These are phyloP conservation scores for Acleris laterana DNA, from an alignment of 2,888 invertebrate genomes.

Conservation along the genomic window DNA sequence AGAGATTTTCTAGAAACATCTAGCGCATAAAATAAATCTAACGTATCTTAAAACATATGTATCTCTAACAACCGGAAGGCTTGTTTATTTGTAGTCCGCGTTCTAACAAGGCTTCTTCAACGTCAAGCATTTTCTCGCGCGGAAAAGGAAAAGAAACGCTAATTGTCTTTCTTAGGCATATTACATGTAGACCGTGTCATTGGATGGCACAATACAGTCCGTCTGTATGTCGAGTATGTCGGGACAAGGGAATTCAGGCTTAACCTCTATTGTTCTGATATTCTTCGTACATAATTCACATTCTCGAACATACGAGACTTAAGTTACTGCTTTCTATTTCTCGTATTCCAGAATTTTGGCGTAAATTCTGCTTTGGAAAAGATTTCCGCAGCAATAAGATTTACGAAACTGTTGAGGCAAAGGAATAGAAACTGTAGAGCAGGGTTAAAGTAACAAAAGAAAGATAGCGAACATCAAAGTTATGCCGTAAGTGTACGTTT, in stretches of 20 bases:
- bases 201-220: conserved; percentile 10
- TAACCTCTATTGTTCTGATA: conserved; percentile 12
- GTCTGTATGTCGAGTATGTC: conserved; percentile 1
- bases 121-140: conserved; percentile 13
- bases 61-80: neutral
- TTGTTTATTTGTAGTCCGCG: neutral
- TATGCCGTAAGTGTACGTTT: no score
- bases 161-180: conserved; percentile 18
- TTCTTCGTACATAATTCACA: conserved; percentile 11
- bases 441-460: neutral
- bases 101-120: conserved; percentile 3
- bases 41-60: no score
- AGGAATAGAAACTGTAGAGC: neutral
- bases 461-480: no score
- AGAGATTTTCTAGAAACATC: no score
- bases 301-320: neutral
- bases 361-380: neutral
- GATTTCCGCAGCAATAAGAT: neutral
- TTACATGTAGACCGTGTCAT: conserved; percentile 27
- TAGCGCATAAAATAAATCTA: no score
- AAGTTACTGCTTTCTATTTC: conserved; percentile 9
- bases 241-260: conserved; percentile 16
- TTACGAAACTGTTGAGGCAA: neutral
- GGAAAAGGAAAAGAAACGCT: conserved; percentile 22
- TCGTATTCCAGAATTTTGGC: neutral